Base-by-base conservation (phyloP, 1,140 invertebrate species). In the Conus betulinus region DNA sequence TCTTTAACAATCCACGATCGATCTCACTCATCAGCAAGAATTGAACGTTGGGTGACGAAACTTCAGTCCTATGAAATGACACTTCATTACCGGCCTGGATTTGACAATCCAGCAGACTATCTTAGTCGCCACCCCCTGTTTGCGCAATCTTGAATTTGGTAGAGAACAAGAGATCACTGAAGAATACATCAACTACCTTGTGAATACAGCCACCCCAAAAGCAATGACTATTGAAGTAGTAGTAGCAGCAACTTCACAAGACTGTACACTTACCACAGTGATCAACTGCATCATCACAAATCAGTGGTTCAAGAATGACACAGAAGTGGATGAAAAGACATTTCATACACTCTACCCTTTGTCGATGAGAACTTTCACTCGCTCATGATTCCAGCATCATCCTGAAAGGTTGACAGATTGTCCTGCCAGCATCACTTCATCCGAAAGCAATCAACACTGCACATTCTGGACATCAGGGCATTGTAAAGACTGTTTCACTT, bases 1-100 rank as follows among this genome's bases (percentile, higher is more conserved):
- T 94, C 17, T 93, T 91, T 63, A 57, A 89, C 23, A 92, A 90
- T n/a, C 87, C 92, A 0, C n/a, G n/a, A n/a, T n/a, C 89, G 88
- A 71, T 67, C 89, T 15, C 25, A 89, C 79, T 78, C 88, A 17
- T 78, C 90, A 17, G 79, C 87, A 55, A 53, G 89, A 52, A 91
- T 93, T 67, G 91, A 91, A 63, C 23, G 91, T 71, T 92, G 91
- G 91, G 88, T 84, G n/a, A 85, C 93, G 53, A 88, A 6, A 79
- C 92, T 23, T 71, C 67, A 71, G 17, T 71, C 67, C 15, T 71
- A 57, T 57, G 55, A 57, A 57, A 57, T 57, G 55, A 84, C 91
- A 93, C 85, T 91, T 93, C 78, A 27, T 51, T 91, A 93, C 79
- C 52, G 55, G n/a, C 83, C 57, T 71, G 86, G n/a, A n/a, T n/a